Evolutionary conservation across 2,797 vertebrate genomes (phyloP).

Genomic region (Chromobotia macracanthus): DNA sequence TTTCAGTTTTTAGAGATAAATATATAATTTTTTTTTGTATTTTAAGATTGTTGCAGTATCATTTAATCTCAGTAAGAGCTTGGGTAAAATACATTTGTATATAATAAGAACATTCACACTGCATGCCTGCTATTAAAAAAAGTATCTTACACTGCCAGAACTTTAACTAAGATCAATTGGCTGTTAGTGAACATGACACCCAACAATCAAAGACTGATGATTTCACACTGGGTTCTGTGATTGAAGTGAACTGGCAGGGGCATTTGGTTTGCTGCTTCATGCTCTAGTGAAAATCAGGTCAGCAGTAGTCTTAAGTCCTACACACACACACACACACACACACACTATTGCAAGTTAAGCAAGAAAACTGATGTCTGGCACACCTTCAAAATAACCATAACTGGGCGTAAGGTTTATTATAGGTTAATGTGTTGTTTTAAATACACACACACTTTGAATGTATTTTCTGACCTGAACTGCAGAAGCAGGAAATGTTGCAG

Average conservation of each 20-base stretch:
- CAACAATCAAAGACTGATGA: no score
- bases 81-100: no score
- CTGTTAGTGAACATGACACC: no score
- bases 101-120: no score
- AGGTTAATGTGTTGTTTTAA: neutral
- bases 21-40: neutral
- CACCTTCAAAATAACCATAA: neutral
- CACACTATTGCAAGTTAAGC: neutral
- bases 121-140: no score
- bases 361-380: neutral
- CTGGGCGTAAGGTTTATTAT: neutral
- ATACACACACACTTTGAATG: neutral
- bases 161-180: no score
- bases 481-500: neutral
- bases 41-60: no score
- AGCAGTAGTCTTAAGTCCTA: constrained; percentile 17
- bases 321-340: constrained; percentile 32
- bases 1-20: no score
- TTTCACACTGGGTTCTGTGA: constrained; percentile 51
- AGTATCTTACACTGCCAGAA: no score
- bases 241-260: constrained; percentile 26
- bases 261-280: constrained; percentile 30
- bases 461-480: neutral
- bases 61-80: no score
- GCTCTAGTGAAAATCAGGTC: constrained; percentile 26